Base-by-base conservation (phyloP, 2,797 vertebrate genomes). In the Moxostoma hubbsi region DNA sequence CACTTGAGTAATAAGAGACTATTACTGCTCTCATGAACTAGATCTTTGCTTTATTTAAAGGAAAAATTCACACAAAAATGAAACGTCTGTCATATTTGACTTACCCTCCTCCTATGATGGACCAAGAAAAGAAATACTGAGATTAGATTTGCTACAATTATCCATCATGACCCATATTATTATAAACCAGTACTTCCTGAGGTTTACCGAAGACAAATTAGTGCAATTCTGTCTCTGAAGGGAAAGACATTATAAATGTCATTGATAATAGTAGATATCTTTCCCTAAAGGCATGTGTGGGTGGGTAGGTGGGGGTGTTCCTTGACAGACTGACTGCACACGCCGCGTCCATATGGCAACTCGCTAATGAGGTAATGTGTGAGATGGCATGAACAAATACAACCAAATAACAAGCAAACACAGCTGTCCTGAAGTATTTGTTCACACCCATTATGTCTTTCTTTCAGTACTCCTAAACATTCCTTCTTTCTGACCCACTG, bases 311-410 rank as follows among this genome's bases (percentile, higher is more conserved):
- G 67, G 67, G 70, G 49, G 68, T 78, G 75, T 51, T 75, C 74
- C 46, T 67, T 74, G 84, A 24, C 71, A 64, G 87, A 90, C 84
- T 90, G 90, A 90, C 88, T 65, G 81, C 85, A 91, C 80, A 68
- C 69, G 86, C 86, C 85, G 87, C 84, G 66, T 90, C 90, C 88
- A 90, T 89, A 85, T 88, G 81, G 5, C 9, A 66, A 16, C 79
- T 83, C 84, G 76, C 85, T 82, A 84, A 86, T 89, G 90, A 90
- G 87, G 61, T 77, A 79, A 81, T 80, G 87, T 88, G 87, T 88
- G 86, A 90, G 88, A 90, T 84, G 87, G 87, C 89, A 90, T 82
- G 87, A 87, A 84, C 85, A 82, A 79, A 88, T 86, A 84, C 74
- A 73, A 69, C 79, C 64, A 86, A 87, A 85, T 80, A 88, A 66